Percentiles rank a stretch among this genome's conserved stretches.
Evolutionary conservation across 2,113 vertebrate genomes (phyloP).

Genomic region (Scophthalmus maximus): DNA sequence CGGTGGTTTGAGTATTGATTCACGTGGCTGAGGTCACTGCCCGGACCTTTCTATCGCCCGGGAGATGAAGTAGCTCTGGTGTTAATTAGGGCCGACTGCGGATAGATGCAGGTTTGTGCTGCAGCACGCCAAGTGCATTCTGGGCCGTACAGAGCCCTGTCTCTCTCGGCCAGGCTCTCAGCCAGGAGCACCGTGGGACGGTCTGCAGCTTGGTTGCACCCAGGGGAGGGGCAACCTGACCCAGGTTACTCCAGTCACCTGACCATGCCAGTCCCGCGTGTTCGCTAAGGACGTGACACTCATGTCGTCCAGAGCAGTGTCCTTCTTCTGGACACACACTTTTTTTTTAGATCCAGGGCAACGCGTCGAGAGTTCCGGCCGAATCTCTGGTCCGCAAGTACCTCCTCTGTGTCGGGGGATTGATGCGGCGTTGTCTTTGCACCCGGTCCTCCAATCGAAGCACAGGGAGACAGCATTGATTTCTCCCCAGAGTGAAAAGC

Average conservation of each 20-base stretch:
- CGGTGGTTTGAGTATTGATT: constrained; percentile 59
- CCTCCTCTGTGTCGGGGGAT: constrained; percentile 3
- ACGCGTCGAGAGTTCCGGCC: background rate
- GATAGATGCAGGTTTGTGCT: constrained; percentile 28
- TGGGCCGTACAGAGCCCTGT: background rate
- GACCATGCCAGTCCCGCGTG: background rate
- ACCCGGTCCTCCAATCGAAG: constrained; percentile 38
- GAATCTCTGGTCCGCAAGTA: background rate
- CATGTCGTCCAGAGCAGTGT: background rate
- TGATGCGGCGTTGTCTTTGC: constrained; percentile 33
- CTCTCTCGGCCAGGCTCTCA: background rate
- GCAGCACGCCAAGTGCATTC: background rate
- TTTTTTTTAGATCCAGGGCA: constrained; percentile 36
- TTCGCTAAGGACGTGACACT: background rate
- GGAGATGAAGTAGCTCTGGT: constrained; percentile 39
- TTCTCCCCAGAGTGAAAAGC: constrained; percentile 41
- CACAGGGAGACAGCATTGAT: constrained; percentile 69
- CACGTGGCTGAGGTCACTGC: constrained; percentile 33
- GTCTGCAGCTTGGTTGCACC: background rate
- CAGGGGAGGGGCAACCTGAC: background rate
- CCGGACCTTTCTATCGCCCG: constrained; percentile 20
- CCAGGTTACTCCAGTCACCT: constrained; percentile 1
- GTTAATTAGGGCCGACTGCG: constrained; percentile 37
- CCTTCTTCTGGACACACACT: constrained; percentile 5
- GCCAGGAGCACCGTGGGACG: background rate